These are phyloP conservation scores for Asbolus verrucosus DNA, from an alignment of 1,140 invertebrate genomes.

Conservation along the genomic window DNA sequence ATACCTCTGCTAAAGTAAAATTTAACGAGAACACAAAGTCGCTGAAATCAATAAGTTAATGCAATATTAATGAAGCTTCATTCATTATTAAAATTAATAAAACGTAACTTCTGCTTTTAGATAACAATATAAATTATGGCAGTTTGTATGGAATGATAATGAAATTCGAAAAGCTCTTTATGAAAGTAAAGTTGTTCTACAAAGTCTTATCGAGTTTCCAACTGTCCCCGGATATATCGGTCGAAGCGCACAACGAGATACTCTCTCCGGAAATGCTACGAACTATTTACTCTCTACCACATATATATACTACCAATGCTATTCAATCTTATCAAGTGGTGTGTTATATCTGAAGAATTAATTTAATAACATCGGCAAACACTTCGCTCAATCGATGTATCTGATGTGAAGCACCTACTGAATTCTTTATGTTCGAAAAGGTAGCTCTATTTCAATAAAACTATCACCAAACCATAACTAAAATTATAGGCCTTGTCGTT, in stretches of 20 bases:
- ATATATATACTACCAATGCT: conserved; percentile 15
- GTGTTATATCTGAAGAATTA: conserved; percentile 18
- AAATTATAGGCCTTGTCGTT: too few relatives aligned
- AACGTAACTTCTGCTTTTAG: too few relatives aligned
- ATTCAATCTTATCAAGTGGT: conserved; percentile 31
- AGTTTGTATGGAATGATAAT: conserved; percentile 37
- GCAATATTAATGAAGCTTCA: too few relatives aligned
- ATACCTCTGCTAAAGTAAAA: too few relatives aligned
- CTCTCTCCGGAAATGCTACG: conserved; percentile 5
- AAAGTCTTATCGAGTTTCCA: conserved; percentile 51
- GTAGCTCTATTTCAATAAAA: too few relatives aligned
- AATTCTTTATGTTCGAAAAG: background rate
- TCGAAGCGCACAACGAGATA: conserved; percentile 8
- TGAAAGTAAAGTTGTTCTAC: conserved; percentile 45
- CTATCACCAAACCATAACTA: background rate
- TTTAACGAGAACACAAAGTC: too few relatives aligned
- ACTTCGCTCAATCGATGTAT: background rate
- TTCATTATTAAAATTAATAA: too few relatives aligned
- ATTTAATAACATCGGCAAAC: conserved; percentile 7
- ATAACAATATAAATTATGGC: conserved; percentile 36
- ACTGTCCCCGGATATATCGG: conserved; percentile 46
- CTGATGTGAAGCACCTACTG: background rate
- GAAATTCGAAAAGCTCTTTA: conserved; percentile 43
- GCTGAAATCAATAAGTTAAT: too few relatives aligned
- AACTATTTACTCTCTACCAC: conserved; percentile 29